These are phyloP conservation scores for Megaceryle torquata DNA, from an alignment of 2,113 vertebrate species.

Conservation along the genomic window DNA sequence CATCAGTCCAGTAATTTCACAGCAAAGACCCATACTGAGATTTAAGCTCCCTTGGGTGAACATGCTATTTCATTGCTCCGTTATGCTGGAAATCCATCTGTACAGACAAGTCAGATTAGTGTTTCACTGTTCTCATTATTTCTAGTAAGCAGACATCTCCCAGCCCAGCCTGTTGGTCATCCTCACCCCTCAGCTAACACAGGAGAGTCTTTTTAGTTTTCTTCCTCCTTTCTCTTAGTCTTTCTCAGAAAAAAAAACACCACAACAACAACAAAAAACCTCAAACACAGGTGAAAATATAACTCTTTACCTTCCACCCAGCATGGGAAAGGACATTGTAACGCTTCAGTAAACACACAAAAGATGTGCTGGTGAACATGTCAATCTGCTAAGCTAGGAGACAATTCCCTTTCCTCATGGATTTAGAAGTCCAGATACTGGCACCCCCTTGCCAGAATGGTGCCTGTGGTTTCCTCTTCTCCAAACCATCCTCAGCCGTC, in stretches of 20 bases:
- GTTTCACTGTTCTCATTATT: conserved; percentile 2
- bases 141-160: not conserved
- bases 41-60: not conserved
- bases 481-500: not conserved
- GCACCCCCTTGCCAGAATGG: not conserved
- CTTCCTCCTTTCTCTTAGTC: not conserved
- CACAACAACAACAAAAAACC: not conserved
- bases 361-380: not conserved
- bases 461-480: not conserved
- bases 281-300: not conserved
- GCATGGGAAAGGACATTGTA: not conserved
- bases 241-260: not conserved
- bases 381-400: not conserved
- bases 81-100: not conserved
- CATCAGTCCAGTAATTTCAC: not conserved
- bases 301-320: not conserved
- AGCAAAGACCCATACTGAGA: not conserved
- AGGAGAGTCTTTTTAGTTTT: not conserved
- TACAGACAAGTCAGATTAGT: not conserved
- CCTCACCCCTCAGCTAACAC: not conserved
- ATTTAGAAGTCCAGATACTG: not conserved
- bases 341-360: not conserved
- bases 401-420: not conserved
- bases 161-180: not conserved
- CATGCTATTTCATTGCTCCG: not conserved